A percentile compares a stretch with the other conserved stretches of the same genome.
These are phyloP conservation scores for Tupaia chinensis DNA, from an alignment of 2,113 vertebrate genomes.

Conservation along the genomic window DNA sequence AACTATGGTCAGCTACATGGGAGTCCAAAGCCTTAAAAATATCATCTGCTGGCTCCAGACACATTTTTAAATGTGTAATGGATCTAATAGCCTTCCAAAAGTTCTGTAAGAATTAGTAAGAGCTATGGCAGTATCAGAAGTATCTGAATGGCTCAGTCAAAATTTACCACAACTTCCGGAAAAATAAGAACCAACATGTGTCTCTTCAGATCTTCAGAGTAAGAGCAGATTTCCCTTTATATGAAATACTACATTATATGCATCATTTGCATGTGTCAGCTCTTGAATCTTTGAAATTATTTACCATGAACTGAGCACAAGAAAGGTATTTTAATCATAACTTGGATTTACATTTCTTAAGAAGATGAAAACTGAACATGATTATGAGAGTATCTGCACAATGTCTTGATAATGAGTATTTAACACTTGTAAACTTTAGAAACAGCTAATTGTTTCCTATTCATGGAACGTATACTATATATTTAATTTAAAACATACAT, in stretches of 20 bases:
- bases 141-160: neutral
- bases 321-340: neutral
- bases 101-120: neutral
- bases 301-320: neutral
- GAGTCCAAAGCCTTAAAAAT: too few relatives aligned
- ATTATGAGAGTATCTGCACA: neutral
- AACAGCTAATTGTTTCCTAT: neutral
- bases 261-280: neutral
- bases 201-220: neutral
- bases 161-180: neutral
- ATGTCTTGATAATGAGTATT: constrained; percentile 11
- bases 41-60: too few relatives aligned
- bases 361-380: neutral
- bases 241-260: neutral
- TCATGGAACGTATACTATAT: neutral
- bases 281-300: neutral
- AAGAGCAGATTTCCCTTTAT: neutral
- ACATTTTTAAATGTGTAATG: neutral
- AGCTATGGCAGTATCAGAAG: neutral
- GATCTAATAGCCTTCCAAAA: neutral
- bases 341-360: neutral
- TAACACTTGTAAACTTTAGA: neutral
- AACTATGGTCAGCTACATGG: too few relatives aligned
- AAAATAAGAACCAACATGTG: neutral
- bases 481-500: neutral